Evolutionary conservation across 2,797 vertebrate species (phyloP).

Genomic region (Brachyalestes nurse): DNA sequence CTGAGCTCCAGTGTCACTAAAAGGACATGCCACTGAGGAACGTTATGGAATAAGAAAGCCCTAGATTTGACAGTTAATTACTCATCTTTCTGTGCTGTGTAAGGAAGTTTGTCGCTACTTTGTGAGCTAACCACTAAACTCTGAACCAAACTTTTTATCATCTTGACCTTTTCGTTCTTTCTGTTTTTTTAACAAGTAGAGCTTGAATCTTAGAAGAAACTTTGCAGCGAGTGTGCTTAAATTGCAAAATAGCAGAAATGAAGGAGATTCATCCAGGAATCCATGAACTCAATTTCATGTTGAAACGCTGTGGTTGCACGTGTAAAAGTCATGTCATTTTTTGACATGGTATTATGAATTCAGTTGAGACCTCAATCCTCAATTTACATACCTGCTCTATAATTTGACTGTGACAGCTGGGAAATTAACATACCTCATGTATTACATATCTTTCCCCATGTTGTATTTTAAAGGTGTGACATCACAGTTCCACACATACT

Average conservation of each 20-base stretch:
- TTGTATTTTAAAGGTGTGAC: conserved; percentile 34
- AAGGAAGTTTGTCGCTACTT: conserved; percentile 20
- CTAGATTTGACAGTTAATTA: conserved; percentile 48
- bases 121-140: not conserved
- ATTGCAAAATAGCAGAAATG: not conserved
- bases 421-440: conserved; percentile 60
- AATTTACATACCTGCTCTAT: conserved; percentile 20
- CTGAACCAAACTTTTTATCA: not conserved
- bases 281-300: not conserved
- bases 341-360: conserved; percentile 16
- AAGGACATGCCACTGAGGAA: conserved; percentile 32
- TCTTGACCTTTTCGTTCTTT: not conserved
- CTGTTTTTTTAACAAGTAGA: not conserved
- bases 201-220: not conserved
- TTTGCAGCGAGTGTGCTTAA: not conserved
- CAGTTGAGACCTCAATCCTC: conserved; percentile 36
- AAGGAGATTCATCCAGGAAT: not conserved
- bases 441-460: conserved; percentile 17
- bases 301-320: not conserved
- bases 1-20: conserved; percentile 44
- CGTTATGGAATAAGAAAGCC: conserved; percentile 20
- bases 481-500: conserved; percentile 21
- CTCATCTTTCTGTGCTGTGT: conserved; percentile 31
- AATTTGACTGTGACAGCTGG: conserved; percentile 55
- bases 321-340: not conserved